These are phyloP conservation scores for Dipodomys stephensi DNA, from an alignment of 2,113 vertebrate genomes.

Conservation along the genomic window DNA sequence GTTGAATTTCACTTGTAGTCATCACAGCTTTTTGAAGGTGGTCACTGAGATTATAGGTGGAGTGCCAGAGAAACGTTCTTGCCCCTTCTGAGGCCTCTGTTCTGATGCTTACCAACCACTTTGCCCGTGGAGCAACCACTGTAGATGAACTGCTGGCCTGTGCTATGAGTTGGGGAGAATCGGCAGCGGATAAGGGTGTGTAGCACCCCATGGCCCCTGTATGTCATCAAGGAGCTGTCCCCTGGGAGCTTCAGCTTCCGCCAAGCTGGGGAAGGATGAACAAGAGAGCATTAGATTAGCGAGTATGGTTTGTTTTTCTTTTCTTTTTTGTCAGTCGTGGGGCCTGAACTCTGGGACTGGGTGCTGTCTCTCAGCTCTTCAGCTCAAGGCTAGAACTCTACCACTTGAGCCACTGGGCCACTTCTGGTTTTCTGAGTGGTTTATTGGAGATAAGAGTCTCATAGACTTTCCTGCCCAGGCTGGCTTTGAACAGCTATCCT, in stretches of 20 bases:
- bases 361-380: no score
- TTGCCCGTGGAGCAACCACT: constrained; percentile 95
- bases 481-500: no score
- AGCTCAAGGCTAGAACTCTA: no score
- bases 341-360: no score
- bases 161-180: constrained; percentile 93
- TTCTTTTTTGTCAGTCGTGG: no score
- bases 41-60: not conserved
- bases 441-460: no score
- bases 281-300: not conserved
- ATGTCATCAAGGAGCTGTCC: constrained; percentile 96
- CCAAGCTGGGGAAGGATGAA: constrained; percentile 85
- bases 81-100: not conserved
- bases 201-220: constrained; percentile 94
- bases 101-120: constrained; percentile 90
- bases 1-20: not conserved
- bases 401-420: no score
- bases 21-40: not conserved
- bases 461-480: no score
- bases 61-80: not conserved
- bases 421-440: no score
- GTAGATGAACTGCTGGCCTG: constrained; percentile 94
- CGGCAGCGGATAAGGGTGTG: constrained; percentile 95
- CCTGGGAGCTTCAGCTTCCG: constrained; percentile 93
- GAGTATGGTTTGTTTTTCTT: no score